These are phyloP conservation scores for Boleophthalmus pectinirostris DNA, from an alignment of 2,113 vertebrate species.

Conservation along the genomic window DNA sequence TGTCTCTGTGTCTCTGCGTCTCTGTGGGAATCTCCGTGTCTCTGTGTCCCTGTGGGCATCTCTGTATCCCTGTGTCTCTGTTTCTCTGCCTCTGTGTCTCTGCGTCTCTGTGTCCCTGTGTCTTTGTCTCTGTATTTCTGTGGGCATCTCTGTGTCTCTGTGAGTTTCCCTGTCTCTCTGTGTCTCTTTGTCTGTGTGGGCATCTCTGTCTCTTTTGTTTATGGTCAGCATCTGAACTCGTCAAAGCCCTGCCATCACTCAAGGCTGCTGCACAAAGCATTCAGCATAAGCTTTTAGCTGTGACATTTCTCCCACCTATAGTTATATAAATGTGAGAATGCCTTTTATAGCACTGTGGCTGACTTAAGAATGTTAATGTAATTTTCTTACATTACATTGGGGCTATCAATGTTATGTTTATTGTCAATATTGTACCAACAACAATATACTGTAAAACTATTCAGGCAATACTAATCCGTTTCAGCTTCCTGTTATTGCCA, in stretches of 20 bases:
- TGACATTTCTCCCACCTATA: neutral
- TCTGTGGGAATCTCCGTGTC: too few species aligned
- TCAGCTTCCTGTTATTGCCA: too few species aligned
- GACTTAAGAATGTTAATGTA: neutral
- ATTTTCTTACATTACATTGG: neutral
- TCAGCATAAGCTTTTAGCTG: constrained; percentile 9
- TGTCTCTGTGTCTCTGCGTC: too few species aligned
- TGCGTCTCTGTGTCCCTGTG: too few species aligned
- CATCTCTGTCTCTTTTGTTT: constrained; percentile 56
- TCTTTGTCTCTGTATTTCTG: too few species aligned
- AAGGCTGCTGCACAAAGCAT: constrained; percentile 24
- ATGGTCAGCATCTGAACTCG: constrained; percentile 40
- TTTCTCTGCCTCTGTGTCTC: too few species aligned
- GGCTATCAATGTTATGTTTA: too few species aligned
- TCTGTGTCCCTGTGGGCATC: too few species aligned
- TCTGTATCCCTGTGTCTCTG: too few species aligned
- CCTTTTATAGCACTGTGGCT: neutral
- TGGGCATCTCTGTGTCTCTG: too few species aligned
- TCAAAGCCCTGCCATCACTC: constrained; percentile 48
- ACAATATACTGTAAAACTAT: neutral
- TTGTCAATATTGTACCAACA: neutral
- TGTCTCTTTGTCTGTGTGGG: constrained; percentile 27
- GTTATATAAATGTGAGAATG: neutral
- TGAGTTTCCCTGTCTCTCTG: too few species aligned
- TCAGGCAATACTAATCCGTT: neutral